Evolutionary conservation across 1,140 invertebrate species (phyloP).

Genomic region (Drosophila saltans): DNA sequence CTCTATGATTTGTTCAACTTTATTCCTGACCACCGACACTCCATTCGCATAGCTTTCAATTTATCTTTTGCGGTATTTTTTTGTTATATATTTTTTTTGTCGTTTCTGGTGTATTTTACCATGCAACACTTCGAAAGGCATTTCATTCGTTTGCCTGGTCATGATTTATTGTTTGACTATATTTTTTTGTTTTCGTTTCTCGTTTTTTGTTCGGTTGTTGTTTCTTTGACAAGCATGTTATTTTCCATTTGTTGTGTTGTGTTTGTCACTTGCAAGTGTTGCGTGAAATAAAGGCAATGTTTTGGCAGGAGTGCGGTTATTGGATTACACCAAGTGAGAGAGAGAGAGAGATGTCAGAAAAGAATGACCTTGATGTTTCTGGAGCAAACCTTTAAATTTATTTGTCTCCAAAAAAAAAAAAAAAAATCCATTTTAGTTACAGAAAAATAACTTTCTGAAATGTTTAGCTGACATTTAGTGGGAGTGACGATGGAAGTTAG

Average conservation of each 20-base stretch:
- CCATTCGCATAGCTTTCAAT: conserved; percentile 8
- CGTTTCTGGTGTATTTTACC: conserved; percentile 24
- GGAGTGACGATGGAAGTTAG: too few relatives aligned
- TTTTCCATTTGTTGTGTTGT: conserved; percentile 1
- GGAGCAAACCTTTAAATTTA: not conserved
- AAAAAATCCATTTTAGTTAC: not conserved
- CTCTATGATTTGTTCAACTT: not conserved
- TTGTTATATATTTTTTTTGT: conserved; percentile 1
- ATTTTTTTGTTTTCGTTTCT: conserved; percentile 10
- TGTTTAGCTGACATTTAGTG: too few relatives aligned
- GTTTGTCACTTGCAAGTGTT: conserved; percentile 11
- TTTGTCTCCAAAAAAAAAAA: not conserved
- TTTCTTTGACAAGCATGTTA: conserved; percentile 14
- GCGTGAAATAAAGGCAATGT: conserved; percentile 11
- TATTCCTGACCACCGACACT: conserved; percentile 10
- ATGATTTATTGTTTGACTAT: conserved; percentile 14
- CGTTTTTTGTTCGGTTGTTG: not conserved
- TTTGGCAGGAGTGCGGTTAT: conserved; percentile 11
- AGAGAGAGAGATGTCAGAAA: not conserved
- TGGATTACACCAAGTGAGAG: conserved; percentile 6
- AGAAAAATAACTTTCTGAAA: not conserved
- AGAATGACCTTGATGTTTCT: not conserved
- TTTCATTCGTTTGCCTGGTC: conserved; percentile 20
- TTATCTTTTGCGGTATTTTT: conserved; percentile 12
- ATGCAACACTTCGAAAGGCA: conserved; percentile 5